Percentiles rank a stretch among this genome's conserved stretches.
These are phyloP conservation scores for Agriopis leucophaearia DNA, from an alignment of 2,888 invertebrate genomes.

Conservation along the genomic window DNA sequence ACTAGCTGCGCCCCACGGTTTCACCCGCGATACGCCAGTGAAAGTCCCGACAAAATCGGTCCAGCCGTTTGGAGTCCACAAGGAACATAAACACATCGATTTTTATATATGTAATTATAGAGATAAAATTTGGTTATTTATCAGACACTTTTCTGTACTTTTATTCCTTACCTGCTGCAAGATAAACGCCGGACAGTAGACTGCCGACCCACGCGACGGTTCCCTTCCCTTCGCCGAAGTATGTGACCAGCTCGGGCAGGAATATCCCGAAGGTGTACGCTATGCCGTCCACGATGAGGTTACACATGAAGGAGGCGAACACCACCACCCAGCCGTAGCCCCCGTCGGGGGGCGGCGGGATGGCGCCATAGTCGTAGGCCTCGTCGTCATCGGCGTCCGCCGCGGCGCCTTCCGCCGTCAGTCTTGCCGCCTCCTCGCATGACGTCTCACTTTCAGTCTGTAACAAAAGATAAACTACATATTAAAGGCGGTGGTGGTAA, in stretches of 20 bases:
- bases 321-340: constrained; percentile 98
- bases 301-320: constrained; percentile 98
- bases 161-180: constrained; percentile 92
- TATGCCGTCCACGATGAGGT: constrained; percentile 99
- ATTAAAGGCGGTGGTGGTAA: neutral
- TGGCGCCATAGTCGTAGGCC: constrained; percentile 89
- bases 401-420: constrained; percentile 89
- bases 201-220: constrained; percentile 98
- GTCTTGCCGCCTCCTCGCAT: constrained; percentile 93
- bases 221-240: constrained; percentile 94
- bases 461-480: constrained; percentile 63
- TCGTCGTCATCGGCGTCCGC: constrained; percentile 88
- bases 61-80: too few species aligned
- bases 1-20: too few species aligned
- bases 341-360: constrained; percentile 95
- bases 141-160: neutral
- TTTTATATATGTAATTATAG: too few species aligned
- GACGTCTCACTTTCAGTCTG: constrained; percentile 96
- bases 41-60: too few species aligned
- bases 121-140: too few species aligned
- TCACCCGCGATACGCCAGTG: too few species aligned
- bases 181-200: constrained; percentile 97
- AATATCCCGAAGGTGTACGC: constrained; percentile 99
- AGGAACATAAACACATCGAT: too few species aligned
- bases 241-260: constrained; percentile 91